These are phyloP conservation scores for Ornithorhynchus anatinus DNA, from an alignment of 2,113 vertebrate species.

Conservation along the genomic window DNA sequence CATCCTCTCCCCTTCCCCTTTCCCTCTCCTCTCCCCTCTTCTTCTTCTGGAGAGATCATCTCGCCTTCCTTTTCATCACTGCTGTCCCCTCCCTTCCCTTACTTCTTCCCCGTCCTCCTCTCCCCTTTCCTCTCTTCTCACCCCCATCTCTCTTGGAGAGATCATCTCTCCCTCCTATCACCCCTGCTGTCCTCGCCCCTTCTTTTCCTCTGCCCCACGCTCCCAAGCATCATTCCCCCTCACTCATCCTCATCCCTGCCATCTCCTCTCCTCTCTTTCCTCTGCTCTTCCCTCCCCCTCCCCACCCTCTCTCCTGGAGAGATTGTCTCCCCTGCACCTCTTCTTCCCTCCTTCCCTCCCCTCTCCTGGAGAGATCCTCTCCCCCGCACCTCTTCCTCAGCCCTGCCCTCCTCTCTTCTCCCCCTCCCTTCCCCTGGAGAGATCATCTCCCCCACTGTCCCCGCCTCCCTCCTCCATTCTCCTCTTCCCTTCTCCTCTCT, in stretches of 20 bases:
- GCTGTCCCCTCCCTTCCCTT: background rate
- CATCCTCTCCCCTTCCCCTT: no score
- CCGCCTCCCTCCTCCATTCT: background rate
- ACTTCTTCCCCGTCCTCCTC: background rate
- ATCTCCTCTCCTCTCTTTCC: background rate
- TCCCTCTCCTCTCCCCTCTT: no score
- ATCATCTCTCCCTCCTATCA: background rate
- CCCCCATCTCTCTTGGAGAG: background rate
- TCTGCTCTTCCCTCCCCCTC: background rate
- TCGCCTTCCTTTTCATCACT: background rate
- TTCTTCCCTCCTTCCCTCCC: background rate
- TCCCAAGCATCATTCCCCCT: background rate
- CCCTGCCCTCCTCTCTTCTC: constrained; percentile 12
- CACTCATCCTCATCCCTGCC: background rate
- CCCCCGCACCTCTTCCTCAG: no score
- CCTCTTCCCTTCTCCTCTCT: constrained; percentile 10
- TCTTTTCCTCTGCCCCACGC: background rate
- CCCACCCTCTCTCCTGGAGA: background rate
- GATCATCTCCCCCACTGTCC: constrained; percentile 57
- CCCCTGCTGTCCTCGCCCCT: background rate
- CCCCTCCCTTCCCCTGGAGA: constrained; percentile 69
- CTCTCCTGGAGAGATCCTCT: no score
- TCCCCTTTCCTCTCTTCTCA: background rate
- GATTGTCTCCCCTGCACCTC: background rate
- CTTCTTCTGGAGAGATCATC: no score